A percentile compares a stretch with the other conserved stretches of the same genome.
These are phyloP conservation scores for Lagodon rhomboides DNA, from an alignment of 2,797 vertebrate species.

Conservation along the genomic window DNA sequence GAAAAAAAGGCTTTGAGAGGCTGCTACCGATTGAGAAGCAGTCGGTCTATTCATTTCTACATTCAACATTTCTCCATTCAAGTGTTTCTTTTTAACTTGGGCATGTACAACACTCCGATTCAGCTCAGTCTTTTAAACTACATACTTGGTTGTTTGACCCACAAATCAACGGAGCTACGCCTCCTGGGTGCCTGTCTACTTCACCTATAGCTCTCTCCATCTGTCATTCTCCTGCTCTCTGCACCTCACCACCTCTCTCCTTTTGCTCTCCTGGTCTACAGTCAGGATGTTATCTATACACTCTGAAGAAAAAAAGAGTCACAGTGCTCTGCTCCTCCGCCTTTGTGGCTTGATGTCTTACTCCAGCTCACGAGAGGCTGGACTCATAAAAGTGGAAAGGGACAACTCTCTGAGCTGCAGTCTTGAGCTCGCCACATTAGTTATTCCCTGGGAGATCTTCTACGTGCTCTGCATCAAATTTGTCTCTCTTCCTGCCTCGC, in stretches of 20 bases:
- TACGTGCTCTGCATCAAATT: constrained; percentile 62
- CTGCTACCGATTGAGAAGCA: not conserved
- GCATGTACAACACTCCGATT: not conserved
- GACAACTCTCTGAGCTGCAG: constrained; percentile 59
- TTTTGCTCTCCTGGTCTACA: constrained; percentile 4
- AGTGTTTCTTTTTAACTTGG: too few species aligned
- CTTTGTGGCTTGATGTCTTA: constrained; percentile 66
- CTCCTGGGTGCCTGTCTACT: not conserved
- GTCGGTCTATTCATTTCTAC: not conserved
- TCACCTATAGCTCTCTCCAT: constrained; percentile 31
- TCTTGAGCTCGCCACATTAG: constrained; percentile 54
- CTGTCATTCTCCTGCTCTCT: constrained; percentile 11
- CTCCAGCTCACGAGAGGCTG: constrained; percentile 48
- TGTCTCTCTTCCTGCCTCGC: constrained; percentile 27
- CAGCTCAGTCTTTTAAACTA: not conserved
- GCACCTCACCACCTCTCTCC: not conserved
- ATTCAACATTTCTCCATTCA: too few species aligned
- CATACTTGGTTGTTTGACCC: not conserved
- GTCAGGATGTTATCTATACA: constrained; percentile 31
- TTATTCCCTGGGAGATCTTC: constrained; percentile 57
- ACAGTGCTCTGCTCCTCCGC: constrained; percentile 37
- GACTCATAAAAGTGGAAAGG: constrained; percentile 61
- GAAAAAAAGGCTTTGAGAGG: not conserved
- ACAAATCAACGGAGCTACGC: constrained; percentile 5
- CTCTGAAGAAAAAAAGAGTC: constrained; percentile 42